phyloP scores from a whole-genome alignment of 2,113 vertebrate species.

The Gobiocypris rarus region DNA sequence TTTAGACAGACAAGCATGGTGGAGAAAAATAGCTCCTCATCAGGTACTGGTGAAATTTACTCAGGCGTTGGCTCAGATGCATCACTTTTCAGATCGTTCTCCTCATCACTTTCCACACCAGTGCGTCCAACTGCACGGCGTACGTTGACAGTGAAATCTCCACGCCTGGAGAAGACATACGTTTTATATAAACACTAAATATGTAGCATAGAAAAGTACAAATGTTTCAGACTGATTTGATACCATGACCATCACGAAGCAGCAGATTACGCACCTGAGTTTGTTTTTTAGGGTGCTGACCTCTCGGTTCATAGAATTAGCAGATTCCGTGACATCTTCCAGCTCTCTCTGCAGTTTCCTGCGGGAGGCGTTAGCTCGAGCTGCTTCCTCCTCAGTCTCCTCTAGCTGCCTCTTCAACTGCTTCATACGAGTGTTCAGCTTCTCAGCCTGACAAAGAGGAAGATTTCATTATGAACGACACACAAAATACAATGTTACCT shows the following conservation, averaged over 20 bases:
- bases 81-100: constrained; percentile 60
- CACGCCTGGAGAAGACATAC: constrained; percentile 63
- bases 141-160: constrained; percentile 64
- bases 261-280: constrained; percentile 75
- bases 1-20: neutral
- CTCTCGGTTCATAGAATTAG: constrained; percentile 84
- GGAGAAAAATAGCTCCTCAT: neutral
- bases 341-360: constrained; percentile 86
- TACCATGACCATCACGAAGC: no score
- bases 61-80: constrained; percentile 63
- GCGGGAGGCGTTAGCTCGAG: constrained; percentile 79
- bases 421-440: constrained; percentile 79
- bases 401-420: constrained; percentile 89
- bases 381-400: constrained; percentile 86
- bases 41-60: constrained; percentile 50
- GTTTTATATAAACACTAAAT: neutral
- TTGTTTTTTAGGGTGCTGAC: constrained; percentile 82
- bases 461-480: neutral
- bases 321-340: constrained; percentile 82
- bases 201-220: neutral
- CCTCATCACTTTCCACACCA: constrained; percentile 75
- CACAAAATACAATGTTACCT: neutral
- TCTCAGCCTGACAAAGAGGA: constrained; percentile 75
- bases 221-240: no score
- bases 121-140: constrained; percentile 60